A percentile compares a stretch with the other conserved stretches of the same genome.
These are phyloP conservation scores for Agonopterix subpropinquella DNA, from an alignment of 2,888 invertebrate species.

Conservation along the genomic window DNA sequence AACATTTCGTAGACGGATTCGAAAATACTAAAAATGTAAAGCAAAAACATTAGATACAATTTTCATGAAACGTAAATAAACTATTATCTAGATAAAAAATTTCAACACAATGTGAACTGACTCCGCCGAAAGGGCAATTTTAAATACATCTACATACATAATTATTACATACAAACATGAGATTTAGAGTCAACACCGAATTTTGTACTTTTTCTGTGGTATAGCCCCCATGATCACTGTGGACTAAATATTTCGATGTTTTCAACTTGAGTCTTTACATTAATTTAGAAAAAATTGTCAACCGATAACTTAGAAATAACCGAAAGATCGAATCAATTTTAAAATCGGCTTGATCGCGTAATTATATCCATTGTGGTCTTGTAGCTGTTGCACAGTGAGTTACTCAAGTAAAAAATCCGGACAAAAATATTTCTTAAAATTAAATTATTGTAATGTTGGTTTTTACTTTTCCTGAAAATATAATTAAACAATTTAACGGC, in stretches of 20 bases:
- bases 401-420: slow-evolving; percentile 67
- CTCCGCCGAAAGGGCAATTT: slow-evolving; percentile 59
- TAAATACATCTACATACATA: slow-evolving; percentile 63
- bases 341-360: slow-evolving; percentile 45
- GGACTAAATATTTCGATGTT: slow-evolving; percentile 74
- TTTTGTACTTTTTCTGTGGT: slow-evolving; percentile 72
- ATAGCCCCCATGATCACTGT: slow-evolving; percentile 66
- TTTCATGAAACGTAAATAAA: slow-evolving; percentile 59
- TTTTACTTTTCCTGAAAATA: slow-evolving; percentile 47
- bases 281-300: slow-evolving; percentile 69
- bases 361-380: slow-evolving; percentile 72
- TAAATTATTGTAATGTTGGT: slow-evolving; percentile 29
- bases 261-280: slow-evolving; percentile 64
- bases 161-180: slow-evolving; percentile 59
- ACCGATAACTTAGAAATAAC: slow-evolving; percentile 63
- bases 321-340: slow-evolving; percentile 37
- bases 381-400: slow-evolving; percentile 60
- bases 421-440: slow-evolving; percentile 30
- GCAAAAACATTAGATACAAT: slow-evolving; percentile 51
- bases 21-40: slow-evolving; percentile 63
- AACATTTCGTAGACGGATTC: slow-evolving; percentile 72
- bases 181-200: slow-evolving; percentile 70
- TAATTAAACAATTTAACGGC: slow-evolving; percentile 58
- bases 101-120: slow-evolving; percentile 54
- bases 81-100: slow-evolving; percentile 61